These are phyloP conservation scores for Ceratothoa steindachneri DNA, from an alignment of 2,888 invertebrate genomes.

Conservation along the genomic window DNA sequence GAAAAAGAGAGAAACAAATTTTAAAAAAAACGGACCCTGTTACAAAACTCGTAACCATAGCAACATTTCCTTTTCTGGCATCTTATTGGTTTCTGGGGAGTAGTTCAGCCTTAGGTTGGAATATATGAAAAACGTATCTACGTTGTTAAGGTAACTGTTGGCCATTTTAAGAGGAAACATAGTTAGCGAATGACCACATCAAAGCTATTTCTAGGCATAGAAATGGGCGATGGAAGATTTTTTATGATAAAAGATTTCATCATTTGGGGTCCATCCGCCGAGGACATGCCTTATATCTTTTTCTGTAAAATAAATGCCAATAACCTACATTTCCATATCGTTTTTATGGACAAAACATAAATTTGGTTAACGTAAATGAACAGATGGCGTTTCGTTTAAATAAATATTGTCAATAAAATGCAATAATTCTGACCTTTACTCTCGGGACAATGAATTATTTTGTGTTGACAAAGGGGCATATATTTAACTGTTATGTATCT, in stretches of 20 bases:
- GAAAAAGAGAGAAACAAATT: background rate
- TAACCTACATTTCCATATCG: background rate
- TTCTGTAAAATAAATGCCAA: background rate
- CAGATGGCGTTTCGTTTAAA: too few species aligned
- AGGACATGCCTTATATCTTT: too few species aligned
- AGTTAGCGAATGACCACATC: background rate
- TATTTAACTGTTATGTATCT: too few species aligned
- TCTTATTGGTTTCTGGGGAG: background rate
- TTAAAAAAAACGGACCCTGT: too few species aligned
- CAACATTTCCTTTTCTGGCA: background rate
- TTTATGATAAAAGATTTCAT: background rate
- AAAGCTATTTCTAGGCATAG: background rate
- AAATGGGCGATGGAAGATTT: background rate
- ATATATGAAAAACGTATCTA: background rate
- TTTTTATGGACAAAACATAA: background rate
- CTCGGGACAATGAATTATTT: too few species aligned
- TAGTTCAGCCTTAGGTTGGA: background rate
- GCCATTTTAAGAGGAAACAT: background rate
- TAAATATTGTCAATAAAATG: too few species aligned
- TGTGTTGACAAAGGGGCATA: too few species aligned
- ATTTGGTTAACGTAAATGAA: too few species aligned
- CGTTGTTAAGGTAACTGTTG: background rate
- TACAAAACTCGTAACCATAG: background rate
- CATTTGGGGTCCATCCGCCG: background rate
- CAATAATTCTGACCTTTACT: too few species aligned